These are phyloP conservation scores for Pachyramphus minor DNA, from an alignment of 2,113 vertebrate genomes.

Conservation along the genomic window DNA sequence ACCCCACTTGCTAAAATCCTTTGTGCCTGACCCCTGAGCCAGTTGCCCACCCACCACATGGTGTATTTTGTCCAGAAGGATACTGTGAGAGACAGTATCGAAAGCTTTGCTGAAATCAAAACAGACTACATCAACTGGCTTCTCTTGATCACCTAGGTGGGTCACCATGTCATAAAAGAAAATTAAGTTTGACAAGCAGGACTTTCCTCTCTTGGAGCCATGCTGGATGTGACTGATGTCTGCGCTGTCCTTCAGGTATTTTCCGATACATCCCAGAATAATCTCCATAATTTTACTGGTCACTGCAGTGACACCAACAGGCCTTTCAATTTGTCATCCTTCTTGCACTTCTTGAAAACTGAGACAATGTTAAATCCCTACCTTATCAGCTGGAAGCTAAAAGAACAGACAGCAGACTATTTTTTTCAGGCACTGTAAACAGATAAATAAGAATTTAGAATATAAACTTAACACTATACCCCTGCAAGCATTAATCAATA, in stretches of 20 bases:
- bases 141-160: neutral
- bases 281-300: neutral
- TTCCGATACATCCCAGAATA: neutral
- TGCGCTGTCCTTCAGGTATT: neutral
- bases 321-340: neutral
- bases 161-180: neutral
- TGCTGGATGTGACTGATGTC: neutral
- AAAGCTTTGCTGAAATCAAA: neutral
- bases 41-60: neutral
- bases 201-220: neutral
- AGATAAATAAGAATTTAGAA: neutral
- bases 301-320: neutral
- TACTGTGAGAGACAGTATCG: neutral
- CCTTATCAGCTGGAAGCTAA: neutral
- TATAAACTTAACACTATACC: neutral
- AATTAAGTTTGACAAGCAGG: neutral
- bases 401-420: neutral
- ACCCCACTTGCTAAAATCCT: neutral
- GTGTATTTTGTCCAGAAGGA: neutral
- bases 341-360: neutral
- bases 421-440: neutral
- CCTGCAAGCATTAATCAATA: neutral
- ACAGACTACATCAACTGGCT: neutral
- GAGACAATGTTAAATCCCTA: neutral
- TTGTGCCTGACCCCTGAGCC: fast-evolving